Base-by-base conservation (phyloP, 2,888 invertebrate genomes). In the Allygus modestus region DNA sequence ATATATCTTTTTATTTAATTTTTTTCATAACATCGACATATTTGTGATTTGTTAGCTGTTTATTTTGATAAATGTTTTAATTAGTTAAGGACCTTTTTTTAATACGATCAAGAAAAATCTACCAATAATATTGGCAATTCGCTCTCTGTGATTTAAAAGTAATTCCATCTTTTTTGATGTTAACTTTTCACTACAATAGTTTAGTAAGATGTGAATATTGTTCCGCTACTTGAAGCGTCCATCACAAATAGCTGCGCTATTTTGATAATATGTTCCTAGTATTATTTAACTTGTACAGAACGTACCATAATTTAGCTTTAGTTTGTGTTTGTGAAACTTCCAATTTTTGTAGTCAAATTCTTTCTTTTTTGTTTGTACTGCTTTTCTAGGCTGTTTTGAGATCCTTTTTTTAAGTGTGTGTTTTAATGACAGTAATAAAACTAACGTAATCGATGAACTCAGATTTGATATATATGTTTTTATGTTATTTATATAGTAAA, bases 261-360 rank as follows among this genome's bases (percentile, higher is more conserved):
- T 65, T 65, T 65, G 65, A 17, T 65, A 65, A 28, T 28, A 65
- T 65, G 71, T 71, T 71, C 71, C 71, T 71, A 71, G 71, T 71
- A 71, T 71, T 71, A 41, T 41, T 71, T 71, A 41, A 41, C 41
- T 20, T 41, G 71, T 71, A 41, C 71, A 71, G 31, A 23, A 37
- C 15, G 71, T 71, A 37, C 9, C 20, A 37, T 71, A 33, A 31
- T 69, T 69, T 71, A 23, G 41, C n/a, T 69, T 37, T 37, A 71
- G n/a, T 20, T 71, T 41, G 71, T 71, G 65, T 15, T 26, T 58
- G 28, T 65, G 28, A 28, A 28, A 31, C 0, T 31, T 65, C 15
- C 28, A 65, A 12, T 12, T 65, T 31, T 65, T 31, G 26, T 65
- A 65, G 54, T 54, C 54, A 31, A 11, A 17, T 65, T 31, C 28